Evolutionary conservation across 2,888 invertebrate genomes (phyloP).

Genomic region (Ectropis crepuscularia): DNA sequence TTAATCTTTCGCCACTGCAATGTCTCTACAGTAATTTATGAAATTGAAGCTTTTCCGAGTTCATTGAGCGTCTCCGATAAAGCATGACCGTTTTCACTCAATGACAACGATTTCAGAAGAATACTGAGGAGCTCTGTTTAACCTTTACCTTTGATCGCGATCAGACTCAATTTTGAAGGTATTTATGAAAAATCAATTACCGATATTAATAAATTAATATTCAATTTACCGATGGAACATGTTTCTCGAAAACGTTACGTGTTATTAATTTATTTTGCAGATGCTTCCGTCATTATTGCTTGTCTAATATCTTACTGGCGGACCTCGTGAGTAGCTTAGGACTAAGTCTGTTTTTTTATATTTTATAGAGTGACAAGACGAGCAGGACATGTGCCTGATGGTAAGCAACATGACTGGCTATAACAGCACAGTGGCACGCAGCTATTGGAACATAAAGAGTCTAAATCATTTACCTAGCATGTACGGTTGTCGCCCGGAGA

Average conservation of each 20-base stretch:
- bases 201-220: slow-evolving; percentile 48
- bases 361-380: too few relatives aligned
- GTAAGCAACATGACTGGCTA: too few relatives aligned
- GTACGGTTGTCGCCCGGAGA: too few relatives aligned
- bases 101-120: slow-evolving; percentile 22
- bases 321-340: too few relatives aligned
- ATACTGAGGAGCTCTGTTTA: slow-evolving; percentile 26
- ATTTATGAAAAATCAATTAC: slow-evolving; percentile 49
- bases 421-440: too few relatives aligned
- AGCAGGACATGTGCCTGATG: too few relatives aligned
- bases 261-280: slow-evolving; percentile 30
- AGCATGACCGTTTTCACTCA: slow-evolving; percentile 12
- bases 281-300: slow-evolving; percentile 16
- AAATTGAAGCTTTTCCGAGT: slow-evolving; percentile 20
- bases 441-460: too few relatives aligned
- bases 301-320: too few relatives aligned
- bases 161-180: slow-evolving; percentile 28
- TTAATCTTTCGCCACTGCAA: slow-evolving; percentile 2
- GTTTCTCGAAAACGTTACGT: slow-evolving; percentile 30
- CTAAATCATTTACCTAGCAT: too few relatives aligned
- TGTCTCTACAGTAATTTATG: slow-evolving; percentile 11
- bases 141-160: slow-evolving; percentile 43
- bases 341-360: too few relatives aligned
- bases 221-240: slow-evolving; percentile 32
- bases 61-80: slow-evolving; percentile 14